Evolutionary conservation across 2,797 vertebrate species (phyloP), one percentile per base, ranked within the genome.

Genomic region (Sebastiscus tertius): DNA sequence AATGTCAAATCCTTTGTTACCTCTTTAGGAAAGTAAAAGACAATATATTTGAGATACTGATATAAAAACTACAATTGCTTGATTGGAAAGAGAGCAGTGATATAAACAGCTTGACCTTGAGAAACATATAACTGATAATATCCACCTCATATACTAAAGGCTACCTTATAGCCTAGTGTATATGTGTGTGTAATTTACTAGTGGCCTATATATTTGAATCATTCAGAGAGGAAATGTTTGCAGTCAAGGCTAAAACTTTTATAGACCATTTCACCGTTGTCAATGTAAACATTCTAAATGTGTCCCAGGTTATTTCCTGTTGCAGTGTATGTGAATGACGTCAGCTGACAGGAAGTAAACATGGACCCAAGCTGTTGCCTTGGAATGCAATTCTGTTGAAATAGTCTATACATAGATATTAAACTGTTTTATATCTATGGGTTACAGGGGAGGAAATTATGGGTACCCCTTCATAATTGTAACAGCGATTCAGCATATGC

Each of bases 81-180:
- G n/a, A 58, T 49, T 65, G 24, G 11, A 49, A n/a, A 29, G 68
- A 39, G 2, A 46, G 14, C 46, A n/a, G 6, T n/a, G 29, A 46
- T 72, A 26, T 60, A 18, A 83, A 79, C 33, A 14, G 10, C 16
- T 68, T 80, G 34, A 75, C 73, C 34, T 31, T 72, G 11, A 60
- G 52, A 60, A 26, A 69, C 26, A 36, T 8, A 14, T 8, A 14
- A 70, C 34, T 16, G 6, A 49, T 74, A 56, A 60, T 39, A n/a
- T 18, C 18, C 14, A 65, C 10, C 4, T 24, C 36, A 16, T 49
- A 6, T 14, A 11, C 13, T 46, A 16, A 16, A 42, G 39, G 39
- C 14, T 42, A 42, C 39, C 39, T 42, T 42, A 42, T 42, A 42
- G 39, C 39, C 39, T 42, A 16, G 39, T 42, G 42, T 14, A 6